Percentiles rank a stretch among this genome's conserved stretches.
Conservation (phyloP, 2,888 invertebrate genomes). For the Phengaris alcon region DNA sequence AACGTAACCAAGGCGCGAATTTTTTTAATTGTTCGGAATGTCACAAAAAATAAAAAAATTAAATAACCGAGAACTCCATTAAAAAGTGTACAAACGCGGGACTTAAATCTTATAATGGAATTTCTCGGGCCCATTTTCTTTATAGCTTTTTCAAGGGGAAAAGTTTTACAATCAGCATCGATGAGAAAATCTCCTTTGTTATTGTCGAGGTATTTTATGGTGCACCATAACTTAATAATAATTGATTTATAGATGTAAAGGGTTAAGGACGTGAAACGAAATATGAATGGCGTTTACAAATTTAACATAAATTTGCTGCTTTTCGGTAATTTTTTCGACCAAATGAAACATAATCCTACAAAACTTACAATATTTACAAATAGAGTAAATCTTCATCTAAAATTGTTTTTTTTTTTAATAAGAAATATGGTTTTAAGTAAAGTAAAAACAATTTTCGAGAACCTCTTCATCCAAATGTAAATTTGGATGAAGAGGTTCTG, state of each 20-base stretch:
- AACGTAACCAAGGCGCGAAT: background rate
- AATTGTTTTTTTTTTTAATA: no score
- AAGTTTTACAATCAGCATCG: slow-evolving; percentile 17
- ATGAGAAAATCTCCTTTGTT: slow-evolving; percentile 10
- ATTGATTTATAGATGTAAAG: background rate
- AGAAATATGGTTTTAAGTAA: no score
- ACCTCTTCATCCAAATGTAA: no score
- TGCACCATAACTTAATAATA: background rate
- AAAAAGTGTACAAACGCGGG: slow-evolving; percentile 17
- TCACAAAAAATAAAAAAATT: slow-evolving; percentile 17
- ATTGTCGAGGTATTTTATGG: background rate
- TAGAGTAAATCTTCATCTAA: no score
- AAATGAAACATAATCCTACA: no score
- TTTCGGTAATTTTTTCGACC: no score
- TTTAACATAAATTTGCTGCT: no score
- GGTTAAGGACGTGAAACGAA: background rate
- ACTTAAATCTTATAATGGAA: slow-evolving; percentile 26
- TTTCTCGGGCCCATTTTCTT: slow-evolving; percentile 14
- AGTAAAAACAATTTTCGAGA: no score
- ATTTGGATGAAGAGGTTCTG: no score
- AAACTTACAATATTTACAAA: no score
- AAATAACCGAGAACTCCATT: slow-evolving; percentile 17
- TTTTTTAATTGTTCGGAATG: background rate
- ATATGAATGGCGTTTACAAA: no score
- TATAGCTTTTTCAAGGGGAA: slow-evolving; percentile 13